A percentile compares a stretch with the other conserved stretches of the same genome.
Evolutionary conservation across 2,797 vertebrate species (phyloP).

Genomic region (Lindbergichthys nudifrons): DNA sequence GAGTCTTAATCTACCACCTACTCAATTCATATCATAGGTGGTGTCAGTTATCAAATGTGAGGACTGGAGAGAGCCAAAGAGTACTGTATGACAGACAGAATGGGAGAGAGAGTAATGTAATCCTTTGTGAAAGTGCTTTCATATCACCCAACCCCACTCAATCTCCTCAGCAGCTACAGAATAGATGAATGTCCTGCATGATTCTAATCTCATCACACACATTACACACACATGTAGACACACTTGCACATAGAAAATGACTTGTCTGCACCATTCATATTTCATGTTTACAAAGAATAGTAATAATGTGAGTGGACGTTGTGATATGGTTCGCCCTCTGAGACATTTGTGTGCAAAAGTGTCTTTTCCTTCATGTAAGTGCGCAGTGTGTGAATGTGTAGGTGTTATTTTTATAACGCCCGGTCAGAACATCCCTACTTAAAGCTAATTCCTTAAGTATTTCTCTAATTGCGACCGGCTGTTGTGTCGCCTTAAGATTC

Average conservation of each 20-base stretch:
- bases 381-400: conserved; percentile 7
- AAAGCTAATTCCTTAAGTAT: conserved; percentile 47
- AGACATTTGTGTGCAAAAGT: conserved; percentile 5
- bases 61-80: conserved; percentile 44
- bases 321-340: conserved; percentile 40
- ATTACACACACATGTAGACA: conserved; percentile 17
- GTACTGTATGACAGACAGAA: conserved; percentile 33
- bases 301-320: conserved; percentile 53
- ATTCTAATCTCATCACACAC: conserved; percentile 72
- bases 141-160: conserved; percentile 72
- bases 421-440: conserved; percentile 28
- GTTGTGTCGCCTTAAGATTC: conserved; percentile 27
- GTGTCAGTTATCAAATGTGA: conserved; percentile 70
- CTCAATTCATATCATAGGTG: conserved; percentile 56
- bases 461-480: conserved; percentile 54
- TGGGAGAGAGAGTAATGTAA: conserved; percentile 70
- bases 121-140: conserved; percentile 77
- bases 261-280: conserved; percentile 57
- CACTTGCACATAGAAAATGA: conserved; percentile 29
- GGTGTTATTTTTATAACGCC: conserved; percentile 29
- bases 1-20: conserved; percentile 49
- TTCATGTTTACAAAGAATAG: conserved; percentile 59
- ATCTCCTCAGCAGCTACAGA: conserved; percentile 69
- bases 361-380: background rate
- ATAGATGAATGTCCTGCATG: conserved; percentile 73